Evolutionary conservation across 2,113 vertebrate species (phyloP).

Genomic region (Anseranas semipalmata): DNA sequence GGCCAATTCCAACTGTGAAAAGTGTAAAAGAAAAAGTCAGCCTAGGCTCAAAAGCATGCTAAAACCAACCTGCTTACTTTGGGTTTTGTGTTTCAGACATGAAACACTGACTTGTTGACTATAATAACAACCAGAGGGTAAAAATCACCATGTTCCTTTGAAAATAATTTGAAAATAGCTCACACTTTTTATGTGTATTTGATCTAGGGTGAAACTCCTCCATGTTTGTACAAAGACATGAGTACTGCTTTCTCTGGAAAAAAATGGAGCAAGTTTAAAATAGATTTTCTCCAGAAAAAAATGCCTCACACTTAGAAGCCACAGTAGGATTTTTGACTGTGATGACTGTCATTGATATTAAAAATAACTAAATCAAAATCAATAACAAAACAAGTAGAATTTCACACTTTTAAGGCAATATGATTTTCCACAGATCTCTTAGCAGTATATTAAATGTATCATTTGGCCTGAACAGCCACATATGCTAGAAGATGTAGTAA

Average conservation of each 20-base stretch:
- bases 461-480: neutral
- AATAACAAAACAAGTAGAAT: neutral
- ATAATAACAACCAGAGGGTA: neutral
- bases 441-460: neutral
- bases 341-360: neutral
- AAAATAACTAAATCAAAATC: neutral
- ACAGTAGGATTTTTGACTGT: neutral
- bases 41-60: neutral
- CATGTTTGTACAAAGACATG: neutral
- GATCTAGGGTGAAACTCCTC: neutral
- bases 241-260: neutral
- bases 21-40: slow-evolving; percentile 15
- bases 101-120: neutral
- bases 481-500: neutral
- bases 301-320: neutral
- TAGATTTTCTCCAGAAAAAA: neutral
- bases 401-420: neutral
- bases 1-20: slow-evolving; percentile 5
- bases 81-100: neutral
- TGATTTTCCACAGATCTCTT: neutral
- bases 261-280: neutral
- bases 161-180: neutral
- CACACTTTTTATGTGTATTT: neutral
- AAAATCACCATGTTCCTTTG: neutral
- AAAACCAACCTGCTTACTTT: neutral